Evolutionary conservation across 2,888 invertebrate species (phyloP).

Genomic region (Cerastis rubricosa): DNA sequence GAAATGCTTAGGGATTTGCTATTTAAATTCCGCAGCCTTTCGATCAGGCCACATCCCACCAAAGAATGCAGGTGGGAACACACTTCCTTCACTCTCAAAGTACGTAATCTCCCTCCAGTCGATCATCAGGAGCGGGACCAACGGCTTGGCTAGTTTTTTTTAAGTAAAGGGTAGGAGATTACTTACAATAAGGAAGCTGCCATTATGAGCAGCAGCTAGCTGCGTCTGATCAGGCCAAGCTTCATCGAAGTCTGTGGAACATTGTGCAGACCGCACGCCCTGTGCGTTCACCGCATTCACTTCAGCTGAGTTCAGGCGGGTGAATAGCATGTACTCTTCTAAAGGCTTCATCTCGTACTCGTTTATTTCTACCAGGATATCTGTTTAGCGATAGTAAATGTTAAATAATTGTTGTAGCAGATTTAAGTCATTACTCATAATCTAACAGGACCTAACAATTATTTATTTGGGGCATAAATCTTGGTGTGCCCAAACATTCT

Average conservation of each 20-base stretch:
- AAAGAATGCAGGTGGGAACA: neutral
- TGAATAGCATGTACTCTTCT: conserved; percentile 98
- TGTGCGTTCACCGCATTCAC: conserved; percentile 96
- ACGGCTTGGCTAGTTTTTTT: neutral
- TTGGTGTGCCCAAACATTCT: neutral
- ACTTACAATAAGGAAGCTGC: conserved; percentile 86
- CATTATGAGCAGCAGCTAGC: conserved; percentile 84
- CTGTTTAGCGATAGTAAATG: conserved; percentile 82
- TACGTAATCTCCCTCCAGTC: too few species aligned
- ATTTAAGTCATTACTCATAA: neutral
- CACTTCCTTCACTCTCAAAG: neutral
- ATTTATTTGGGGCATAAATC: neutral
- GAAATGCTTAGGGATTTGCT: too few species aligned
- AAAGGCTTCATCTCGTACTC: conserved; percentile 95
- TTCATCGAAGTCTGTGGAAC: conserved; percentile 94
- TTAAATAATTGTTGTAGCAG: neutral
- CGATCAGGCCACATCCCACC: neutral
- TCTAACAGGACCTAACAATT: neutral
- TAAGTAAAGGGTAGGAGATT: neutral
- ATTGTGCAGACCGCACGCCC: conserved; percentile 96
- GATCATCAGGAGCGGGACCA: neutral
- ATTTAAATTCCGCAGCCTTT: neutral
- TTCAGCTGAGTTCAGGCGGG: conserved; percentile 95
- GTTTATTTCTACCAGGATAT: conserved; percentile 96
- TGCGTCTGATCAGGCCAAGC: conserved; percentile 86